A percentile compares a stretch with the other conserved stretches of the same genome.
Evolutionary conservation across 1,140 invertebrate species (phyloP).

Genomic region (Artemia franciscana): DNA sequence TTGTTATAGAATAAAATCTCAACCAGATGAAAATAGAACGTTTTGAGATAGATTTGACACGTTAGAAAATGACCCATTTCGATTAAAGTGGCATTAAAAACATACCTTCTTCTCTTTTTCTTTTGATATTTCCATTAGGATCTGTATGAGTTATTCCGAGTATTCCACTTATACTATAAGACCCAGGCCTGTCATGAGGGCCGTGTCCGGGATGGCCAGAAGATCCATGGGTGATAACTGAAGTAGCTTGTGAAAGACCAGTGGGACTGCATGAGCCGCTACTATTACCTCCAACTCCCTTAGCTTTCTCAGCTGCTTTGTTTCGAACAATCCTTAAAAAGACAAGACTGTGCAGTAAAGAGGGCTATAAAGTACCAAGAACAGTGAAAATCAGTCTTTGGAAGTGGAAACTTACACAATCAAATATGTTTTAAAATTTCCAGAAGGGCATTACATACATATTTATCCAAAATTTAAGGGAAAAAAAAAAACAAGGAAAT

Average conservation of each 20-base stretch:
- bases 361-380: too few relatives aligned
- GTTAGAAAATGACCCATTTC: too few relatives aligned
- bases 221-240: constrained; percentile 18
- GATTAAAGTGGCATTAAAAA: too few relatives aligned
- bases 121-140: constrained; percentile 39
- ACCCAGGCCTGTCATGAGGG: constrained; percentile 26
- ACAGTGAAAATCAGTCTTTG: too few relatives aligned
- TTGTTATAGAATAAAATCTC: too few relatives aligned
- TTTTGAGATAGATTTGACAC: too few relatives aligned
- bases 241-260: constrained; percentile 15
- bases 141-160: constrained; percentile 54
- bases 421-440: too few relatives aligned
- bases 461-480: too few relatives aligned
- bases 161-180: constrained; percentile 88
- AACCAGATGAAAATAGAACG: too few relatives aligned
- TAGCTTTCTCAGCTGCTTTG: constrained; percentile 85
- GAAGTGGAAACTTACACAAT: too few relatives aligned
- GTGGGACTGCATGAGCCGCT: constrained; percentile 13
- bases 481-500: too few relatives aligned
- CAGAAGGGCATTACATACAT: too few relatives aligned
- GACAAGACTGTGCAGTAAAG: constrained; percentile 10
- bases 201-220: constrained; percentile 13
- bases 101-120: constrained; percentile 38
- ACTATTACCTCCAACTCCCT: constrained; percentile 47
- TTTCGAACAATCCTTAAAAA: constrained; percentile 69